phyloP scores from a whole-genome alignment of 1,140 invertebrate species.

The Camponotus pennsylvanicus region DNA sequence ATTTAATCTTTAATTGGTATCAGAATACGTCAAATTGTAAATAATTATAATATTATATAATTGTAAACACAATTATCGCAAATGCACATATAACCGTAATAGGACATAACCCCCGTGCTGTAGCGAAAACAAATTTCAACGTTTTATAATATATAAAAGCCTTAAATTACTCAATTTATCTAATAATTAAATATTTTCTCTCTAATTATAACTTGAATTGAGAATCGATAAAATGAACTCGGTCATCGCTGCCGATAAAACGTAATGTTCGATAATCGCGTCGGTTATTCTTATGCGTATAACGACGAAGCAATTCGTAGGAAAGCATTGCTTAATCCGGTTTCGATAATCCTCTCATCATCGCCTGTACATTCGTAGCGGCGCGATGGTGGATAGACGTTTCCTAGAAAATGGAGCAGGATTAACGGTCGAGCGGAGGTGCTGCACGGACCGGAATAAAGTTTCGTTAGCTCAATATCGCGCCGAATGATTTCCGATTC shows the following conservation, averaged over 20 bases:
- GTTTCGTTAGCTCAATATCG: constrained; percentile 79
- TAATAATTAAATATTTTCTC: constrained; percentile 1
- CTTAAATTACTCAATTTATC: neutral
- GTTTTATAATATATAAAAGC: neutral
- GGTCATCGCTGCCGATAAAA: neutral
- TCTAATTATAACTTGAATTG: neutral
- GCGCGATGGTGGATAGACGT: constrained; percentile 15
- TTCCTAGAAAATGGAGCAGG: constrained; percentile 46
- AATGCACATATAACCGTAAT: too few relatives aligned
- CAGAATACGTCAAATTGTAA: too few relatives aligned
- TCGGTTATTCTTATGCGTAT: constrained; percentile 62
- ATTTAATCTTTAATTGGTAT: too few relatives aligned
- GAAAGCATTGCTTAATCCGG: constrained; percentile 69
- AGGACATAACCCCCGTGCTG: too few relatives aligned
- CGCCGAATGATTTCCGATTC: constrained; percentile 77
- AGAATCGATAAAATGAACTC: constrained; percentile 7
- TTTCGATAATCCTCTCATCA: constrained; percentile 72
- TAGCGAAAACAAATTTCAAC: neutral
- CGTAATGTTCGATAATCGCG: neutral
- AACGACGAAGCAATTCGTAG: constrained; percentile 47
- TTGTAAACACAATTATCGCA: too few relatives aligned
- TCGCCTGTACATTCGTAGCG: constrained; percentile 36
- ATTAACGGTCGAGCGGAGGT: constrained; percentile 57
- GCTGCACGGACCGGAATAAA: constrained; percentile 71
- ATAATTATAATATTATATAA: too few relatives aligned